phyloP scores from a whole-genome alignment of 2,113 vertebrate species.

The Cnemophilus loriae region DNA sequence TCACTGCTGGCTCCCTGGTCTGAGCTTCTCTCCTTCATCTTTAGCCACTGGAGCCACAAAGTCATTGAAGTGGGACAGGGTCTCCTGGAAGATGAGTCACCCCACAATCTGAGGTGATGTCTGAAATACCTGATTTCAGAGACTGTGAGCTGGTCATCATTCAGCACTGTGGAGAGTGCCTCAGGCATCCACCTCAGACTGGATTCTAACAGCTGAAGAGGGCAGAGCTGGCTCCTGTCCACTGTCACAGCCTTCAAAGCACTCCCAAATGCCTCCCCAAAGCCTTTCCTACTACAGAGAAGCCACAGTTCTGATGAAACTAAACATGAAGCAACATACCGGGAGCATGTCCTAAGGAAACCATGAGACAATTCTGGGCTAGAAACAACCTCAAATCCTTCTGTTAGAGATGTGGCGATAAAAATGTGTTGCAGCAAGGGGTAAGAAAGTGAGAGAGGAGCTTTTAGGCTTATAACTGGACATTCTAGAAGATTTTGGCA shows the following conservation, averaged over 20 bases:
- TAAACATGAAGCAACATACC: neutral
- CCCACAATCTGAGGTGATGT: neutral
- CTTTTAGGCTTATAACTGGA: neutral
- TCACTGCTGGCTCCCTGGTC: neutral
- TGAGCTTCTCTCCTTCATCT: neutral
- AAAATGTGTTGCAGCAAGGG: neutral
- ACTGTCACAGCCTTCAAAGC: neutral
- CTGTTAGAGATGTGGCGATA: neutral
- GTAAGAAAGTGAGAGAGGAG: neutral
- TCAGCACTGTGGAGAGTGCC: neutral
- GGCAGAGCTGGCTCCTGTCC: neutral
- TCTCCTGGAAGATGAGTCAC: neutral
- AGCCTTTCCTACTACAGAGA: neutral
- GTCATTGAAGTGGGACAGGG: neutral
- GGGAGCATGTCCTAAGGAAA: neutral
- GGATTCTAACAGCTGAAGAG: neutral
- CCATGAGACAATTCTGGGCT: neutral
- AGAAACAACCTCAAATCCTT: neutral
- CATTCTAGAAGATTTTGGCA: neutral
- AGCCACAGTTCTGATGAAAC: neutral
- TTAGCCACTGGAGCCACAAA: neutral
- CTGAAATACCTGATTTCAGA: neutral
- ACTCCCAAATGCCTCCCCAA: neutral
- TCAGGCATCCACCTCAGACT: neutral
- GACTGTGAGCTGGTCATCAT: neutral